Base-by-base conservation (phyloP, 1,140 invertebrate genomes). In the Drosophila ogumai region DNA sequence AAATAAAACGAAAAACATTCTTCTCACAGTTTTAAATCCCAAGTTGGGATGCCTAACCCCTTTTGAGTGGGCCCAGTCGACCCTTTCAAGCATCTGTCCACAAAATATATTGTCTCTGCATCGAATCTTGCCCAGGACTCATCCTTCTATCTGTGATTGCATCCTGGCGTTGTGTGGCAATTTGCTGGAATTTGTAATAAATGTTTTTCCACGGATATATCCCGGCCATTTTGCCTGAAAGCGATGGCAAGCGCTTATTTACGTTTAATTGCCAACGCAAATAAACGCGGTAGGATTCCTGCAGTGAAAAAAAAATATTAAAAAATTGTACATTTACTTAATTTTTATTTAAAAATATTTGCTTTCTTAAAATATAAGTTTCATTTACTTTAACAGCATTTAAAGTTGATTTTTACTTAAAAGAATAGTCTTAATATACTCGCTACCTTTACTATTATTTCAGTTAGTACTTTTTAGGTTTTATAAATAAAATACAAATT, bases 181-280 rank as follows among this genome's bases (percentile, higher is more conserved):
- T 80, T 80, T 68, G 38, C 52, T 40, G 57, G 44, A 52, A 54
- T 63, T 80, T 80, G 40, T 71, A 57, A 61, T 50, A 71, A 65
- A 64, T 56, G 31, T 46, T 66, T 63, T 68, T 47, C 54, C 65
- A 71, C 31, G 40, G 54, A 43, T 56, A 60, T 69, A 46, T 69
- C 17, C 43, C 31, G 22, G 22, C 38, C 43, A 67, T 60, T 76
- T 44, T 59, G 49, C 40, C 34, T 54, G 41, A 57, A 81, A 59
- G 47, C 56, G 66, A 47, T 69, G 56, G 50, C 65, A 71, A 77
- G 63, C 58, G 47, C 50, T 75, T 78, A 68, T 84, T 81, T 84
- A 68, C 74, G 81, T 69, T 90, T 85, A 90, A 90, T 90, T 81
- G 85, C 85, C 67, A 84, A 64, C 67, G 72, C 49, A 68, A 76